Conservation (phyloP, 2,113 vertebrate species). For the Noctilio leporinus region DNA sequence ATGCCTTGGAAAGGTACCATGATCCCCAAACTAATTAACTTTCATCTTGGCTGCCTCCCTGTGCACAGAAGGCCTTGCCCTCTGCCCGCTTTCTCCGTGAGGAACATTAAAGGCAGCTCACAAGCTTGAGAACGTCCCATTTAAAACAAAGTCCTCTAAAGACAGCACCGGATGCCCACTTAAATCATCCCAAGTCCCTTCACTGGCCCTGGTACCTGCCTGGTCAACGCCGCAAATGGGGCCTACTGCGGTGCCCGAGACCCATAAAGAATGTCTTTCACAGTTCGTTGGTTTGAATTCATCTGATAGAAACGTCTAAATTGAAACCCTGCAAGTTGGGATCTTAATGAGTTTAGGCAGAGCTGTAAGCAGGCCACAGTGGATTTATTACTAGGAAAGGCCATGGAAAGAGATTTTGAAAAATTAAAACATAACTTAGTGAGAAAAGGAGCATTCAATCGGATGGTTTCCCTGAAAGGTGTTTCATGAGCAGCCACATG, state of each 20-base stretch:
- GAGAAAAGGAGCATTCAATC: slow-evolving; percentile 54
- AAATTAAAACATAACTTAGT: slow-evolving; percentile 55
- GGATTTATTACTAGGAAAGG: slow-evolving; percentile 60
- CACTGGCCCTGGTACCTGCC: background rate
- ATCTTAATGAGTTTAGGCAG: slow-evolving; percentile 63
- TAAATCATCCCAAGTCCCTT: slow-evolving; percentile 53
- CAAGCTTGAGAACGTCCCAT: slow-evolving; percentile 27
- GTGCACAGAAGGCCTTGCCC: background rate
- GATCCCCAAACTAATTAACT: slow-evolving; percentile 44
- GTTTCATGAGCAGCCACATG: background rate
- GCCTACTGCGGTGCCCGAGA: slow-evolving; percentile 18
- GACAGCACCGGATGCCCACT: background rate
- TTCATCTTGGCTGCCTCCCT: slow-evolving; percentile 5
- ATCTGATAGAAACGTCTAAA: slow-evolving; percentile 68
- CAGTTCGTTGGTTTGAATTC: slow-evolving; percentile 64
- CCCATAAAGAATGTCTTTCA: slow-evolving; percentile 68
- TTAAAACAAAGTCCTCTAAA: slow-evolving; percentile 52
- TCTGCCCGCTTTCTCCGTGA: background rate
- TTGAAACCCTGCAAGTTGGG: slow-evolving; percentile 62
- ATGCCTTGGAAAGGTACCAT: background rate
- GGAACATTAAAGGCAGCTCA: slow-evolving; percentile 37
- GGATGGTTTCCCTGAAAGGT: background rate
- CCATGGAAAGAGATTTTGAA: slow-evolving; percentile 30
- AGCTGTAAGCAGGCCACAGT: slow-evolving; percentile 40
- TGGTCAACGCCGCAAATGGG: slow-evolving; percentile 43